These are phyloP conservation scores for Drosophila quasianomalipes DNA, from an alignment of 2,888 invertebrate genomes.

Conservation along the genomic window DNA sequence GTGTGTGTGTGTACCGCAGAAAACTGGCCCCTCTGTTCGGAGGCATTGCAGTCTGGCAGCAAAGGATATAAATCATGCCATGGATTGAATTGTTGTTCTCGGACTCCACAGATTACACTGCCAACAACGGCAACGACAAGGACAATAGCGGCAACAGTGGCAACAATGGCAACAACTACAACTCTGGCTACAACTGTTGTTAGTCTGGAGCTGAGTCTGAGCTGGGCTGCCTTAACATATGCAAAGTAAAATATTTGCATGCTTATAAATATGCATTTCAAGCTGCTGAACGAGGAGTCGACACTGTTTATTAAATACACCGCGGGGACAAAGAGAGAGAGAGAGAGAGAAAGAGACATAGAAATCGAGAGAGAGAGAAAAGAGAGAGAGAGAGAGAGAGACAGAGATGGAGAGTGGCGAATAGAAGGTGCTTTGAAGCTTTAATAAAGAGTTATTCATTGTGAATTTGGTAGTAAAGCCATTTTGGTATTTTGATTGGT, in stretches of 20 bases:
- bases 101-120: constrained; percentile 46
- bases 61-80: constrained; percentile 81
- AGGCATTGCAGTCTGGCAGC: constrained; percentile 46
- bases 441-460: constrained; percentile 34
- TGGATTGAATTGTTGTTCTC: constrained; percentile 76
- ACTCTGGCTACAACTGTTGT: constrained; percentile 22
- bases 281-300: constrained; percentile 45
- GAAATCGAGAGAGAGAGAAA: background rate
- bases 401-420: background rate
- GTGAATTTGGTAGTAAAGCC: constrained; percentile 11
- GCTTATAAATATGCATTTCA: constrained; percentile 82
- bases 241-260: constrained; percentile 85
- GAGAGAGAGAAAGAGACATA: background rate
- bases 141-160: background rate
- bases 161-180: constrained; percentile 10
- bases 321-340: background rate
- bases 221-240: constrained; percentile 76
- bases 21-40: constrained; percentile 25
- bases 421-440: constrained; percentile 2
- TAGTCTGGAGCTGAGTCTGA: constrained; percentile 32
- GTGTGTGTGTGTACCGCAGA: constrained; percentile 39
- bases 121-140: constrained; percentile 22
- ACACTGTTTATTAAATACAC: constrained; percentile 34
- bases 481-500: constrained; percentile 9
- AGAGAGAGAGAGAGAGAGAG: background rate